Conservation (phyloP, 2,888 invertebrate species). For the Leptopilina myrica region DNA sequence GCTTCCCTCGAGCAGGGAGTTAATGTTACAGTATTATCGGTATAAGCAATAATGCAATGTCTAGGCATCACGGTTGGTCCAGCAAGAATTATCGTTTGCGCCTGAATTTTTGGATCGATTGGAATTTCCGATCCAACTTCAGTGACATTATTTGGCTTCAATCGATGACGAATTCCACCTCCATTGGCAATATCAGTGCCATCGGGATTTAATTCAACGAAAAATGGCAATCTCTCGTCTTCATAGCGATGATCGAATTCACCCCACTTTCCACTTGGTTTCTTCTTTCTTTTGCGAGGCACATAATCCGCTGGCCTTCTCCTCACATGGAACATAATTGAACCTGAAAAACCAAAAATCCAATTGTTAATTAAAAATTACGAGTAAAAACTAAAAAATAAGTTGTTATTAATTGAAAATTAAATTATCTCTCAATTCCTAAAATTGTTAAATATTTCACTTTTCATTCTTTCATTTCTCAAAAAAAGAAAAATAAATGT, state of each 20-base stretch:
- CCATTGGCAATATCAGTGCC: slow-evolving; percentile 77
- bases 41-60: slow-evolving; percentile 95
- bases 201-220: slow-evolving; percentile 90
- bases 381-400: neutral
- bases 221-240: slow-evolving; percentile 81
- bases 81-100: slow-evolving; percentile 83
- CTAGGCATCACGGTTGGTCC: slow-evolving; percentile 95
- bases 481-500: too few relatives aligned
- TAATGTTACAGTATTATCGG: slow-evolving; percentile 94
- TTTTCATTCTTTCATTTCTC: too few relatives aligned
- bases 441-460: too few relatives aligned
- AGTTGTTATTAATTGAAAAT: neutral
- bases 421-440: neutral
- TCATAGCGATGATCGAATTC: slow-evolving; percentile 78
- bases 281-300: slow-evolving; percentile 92
- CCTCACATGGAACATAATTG: slow-evolving; percentile 98
- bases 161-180: slow-evolving; percentile 76
- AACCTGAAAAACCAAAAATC: slow-evolving; percentile 80
- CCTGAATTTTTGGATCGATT: slow-evolving; percentile 77
- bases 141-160: slow-evolving; percentile 81
- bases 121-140: slow-evolving; percentile 89
- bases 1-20: slow-evolving; percentile 96
- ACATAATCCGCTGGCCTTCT: slow-evolving; percentile 94
- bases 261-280: slow-evolving; percentile 81
- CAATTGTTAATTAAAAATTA: neutral